Evolutionary conservation across 2,888 invertebrate genomes (phyloP), one percentile per base, ranked within the genome.

Genomic region (Malthinus flaveolus): DNA sequence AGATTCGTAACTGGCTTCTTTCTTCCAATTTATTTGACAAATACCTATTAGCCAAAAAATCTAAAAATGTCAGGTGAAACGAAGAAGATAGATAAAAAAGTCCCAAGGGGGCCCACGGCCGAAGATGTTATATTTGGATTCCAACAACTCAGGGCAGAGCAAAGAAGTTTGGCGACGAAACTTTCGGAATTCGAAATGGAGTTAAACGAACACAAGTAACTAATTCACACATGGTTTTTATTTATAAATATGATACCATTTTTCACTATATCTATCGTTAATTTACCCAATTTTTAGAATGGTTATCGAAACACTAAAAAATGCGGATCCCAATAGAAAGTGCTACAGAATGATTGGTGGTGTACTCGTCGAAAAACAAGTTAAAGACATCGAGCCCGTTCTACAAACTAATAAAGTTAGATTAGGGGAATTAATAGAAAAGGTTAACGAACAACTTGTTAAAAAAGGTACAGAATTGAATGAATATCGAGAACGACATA

Each of bases 161-260:
- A 97, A 80, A 84, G 95, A 71, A 85, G 86, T 70, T 81, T 95
- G 70, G 91, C 92, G 31, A 88, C 87, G 69, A 97, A 96, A 84
- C 85, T 97, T 61, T 89, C 92, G 1, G 96, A 97, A 81, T 82
- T 97, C 70, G 95, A 97, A 82, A 87, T 90, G 84, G 97, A 98
- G 79, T 84, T 93, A 62, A 95, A 93, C 77, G 97, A 98, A 81
- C 97, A 97, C 83, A 96, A 93, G 97, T 97, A 82, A n/a, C n/a
- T n/a, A n/a, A 83, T 78, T 32, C 36, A 59, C 32, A 51, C 48
- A 32, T 31, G 34, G 8, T 32, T 12, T 59, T 31, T 23, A 15
- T 39, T 46, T 45, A 46, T 12, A 31, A n/a, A 59, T 50, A 6
- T 46, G 7, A 15, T n/a, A 45, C 9, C 45, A 6, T 45, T 8